A percentile compares a stretch with the other conserved stretches of the same genome.
phyloP scores from a whole-genome alignment of 2,888 invertebrate species.

The Ellobium chinense region DNA sequence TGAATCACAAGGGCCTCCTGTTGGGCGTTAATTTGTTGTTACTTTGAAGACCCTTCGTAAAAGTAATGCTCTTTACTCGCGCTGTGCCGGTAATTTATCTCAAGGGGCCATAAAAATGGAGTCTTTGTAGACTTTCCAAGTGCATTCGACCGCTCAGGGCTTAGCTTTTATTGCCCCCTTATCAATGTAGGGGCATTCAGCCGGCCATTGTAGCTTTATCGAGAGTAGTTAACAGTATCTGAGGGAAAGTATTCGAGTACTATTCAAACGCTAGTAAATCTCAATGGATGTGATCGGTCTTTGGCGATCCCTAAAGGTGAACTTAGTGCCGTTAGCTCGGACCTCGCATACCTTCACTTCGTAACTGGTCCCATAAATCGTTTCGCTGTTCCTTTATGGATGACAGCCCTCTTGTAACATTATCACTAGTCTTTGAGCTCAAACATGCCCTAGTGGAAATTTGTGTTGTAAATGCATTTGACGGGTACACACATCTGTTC shows the following conservation, averaged over 20 bases:
- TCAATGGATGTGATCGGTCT: too few relatives aligned
- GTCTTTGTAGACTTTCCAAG: neutral
- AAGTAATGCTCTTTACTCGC: too few relatives aligned
- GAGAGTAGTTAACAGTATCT: neutral
- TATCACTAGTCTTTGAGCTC: too few relatives aligned
- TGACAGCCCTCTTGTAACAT: neutral
- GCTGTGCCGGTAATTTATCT: too few relatives aligned
- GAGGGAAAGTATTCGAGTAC: neutral
- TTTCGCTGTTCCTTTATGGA: neutral
- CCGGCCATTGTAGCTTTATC: neutral
- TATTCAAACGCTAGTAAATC: neutral
- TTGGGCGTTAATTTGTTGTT: too few relatives aligned
- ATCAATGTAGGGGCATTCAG: neutral
- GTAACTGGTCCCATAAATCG: neutral
- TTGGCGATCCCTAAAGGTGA: neutral
- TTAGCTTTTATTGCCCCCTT: neutral
- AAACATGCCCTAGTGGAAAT: too few relatives aligned
- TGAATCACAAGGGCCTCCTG: too few relatives aligned
- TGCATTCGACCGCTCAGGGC: neutral
- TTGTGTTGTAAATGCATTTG: too few relatives aligned
- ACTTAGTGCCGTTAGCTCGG: neutral
- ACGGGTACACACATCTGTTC: too few relatives aligned
- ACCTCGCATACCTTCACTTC: neutral
- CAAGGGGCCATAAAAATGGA: neutral
- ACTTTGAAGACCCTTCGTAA: too few relatives aligned